Evolutionary conservation across 1,140 invertebrate species (phyloP), one percentile per base, ranked within the genome.

Genomic region (Potamilus streckersoni): DNA sequence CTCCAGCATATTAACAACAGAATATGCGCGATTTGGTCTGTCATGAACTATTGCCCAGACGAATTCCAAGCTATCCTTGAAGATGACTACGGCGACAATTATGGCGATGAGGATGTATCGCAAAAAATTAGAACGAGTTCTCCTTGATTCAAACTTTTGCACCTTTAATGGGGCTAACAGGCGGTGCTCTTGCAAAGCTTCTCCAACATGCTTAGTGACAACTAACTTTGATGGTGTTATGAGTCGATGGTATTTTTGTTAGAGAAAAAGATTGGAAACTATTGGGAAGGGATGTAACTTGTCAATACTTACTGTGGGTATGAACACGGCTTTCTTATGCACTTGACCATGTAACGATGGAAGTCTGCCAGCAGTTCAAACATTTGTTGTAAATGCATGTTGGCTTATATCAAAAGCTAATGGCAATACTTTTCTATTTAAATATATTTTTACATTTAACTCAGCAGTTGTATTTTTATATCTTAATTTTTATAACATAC

Each of bases 191-290:
- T 16, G 23, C 58, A 49, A 23, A 49, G 11, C n/a, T 84, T 12
- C 82, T 1, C 68, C 68, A 3, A 62, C 80, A 19, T 79, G 74
- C 38, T 69, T 85, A 8, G 23, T 80, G 11, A 69, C 78, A 2
- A 59, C 64, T 31, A 75, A 83, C 66, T 79, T 76, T 76, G 83
- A 85, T 66, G 74, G n/a, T 82, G 0, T 58, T 83, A n/a, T 56
- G 83, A 59, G 83, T 83, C 71, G 83, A 85, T 20, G 79, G 73
- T n/a, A 5, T 71, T 83, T 59, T 31, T 85, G 38, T 80, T 80
- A 31, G 81, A 68, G 2, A n/a, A 65, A 69, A 56, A 64, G 82
- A 73, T 62, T 85, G n/a, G 23, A 58, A 75, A 38, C 64, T 74
- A 55, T 62, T 74, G 1, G 81, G 82, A 19, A 71, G 80, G 11